phyloP scores from a whole-genome alignment of 2,113 vertebrate species.

The Corythaeola cristata region DNA sequence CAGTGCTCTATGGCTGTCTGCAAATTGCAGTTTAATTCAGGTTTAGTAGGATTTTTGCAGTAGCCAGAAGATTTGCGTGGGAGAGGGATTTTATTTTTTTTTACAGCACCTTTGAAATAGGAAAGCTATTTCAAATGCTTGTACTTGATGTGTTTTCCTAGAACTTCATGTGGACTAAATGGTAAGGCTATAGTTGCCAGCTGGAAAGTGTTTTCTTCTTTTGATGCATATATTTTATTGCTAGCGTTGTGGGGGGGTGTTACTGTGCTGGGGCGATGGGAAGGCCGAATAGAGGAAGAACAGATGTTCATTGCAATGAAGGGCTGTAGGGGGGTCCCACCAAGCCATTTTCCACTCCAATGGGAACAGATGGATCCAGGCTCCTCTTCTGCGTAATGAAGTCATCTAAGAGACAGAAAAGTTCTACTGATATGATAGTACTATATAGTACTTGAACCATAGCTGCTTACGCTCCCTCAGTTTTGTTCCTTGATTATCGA shows the following conservation, averaged over 20 bases:
- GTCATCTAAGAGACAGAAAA: background rate
- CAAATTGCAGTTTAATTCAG: background rate
- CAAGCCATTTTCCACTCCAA: background rate
- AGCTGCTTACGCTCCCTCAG: background rate
- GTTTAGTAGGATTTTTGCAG: background rate
- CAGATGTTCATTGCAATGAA: background rate
- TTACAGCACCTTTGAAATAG: background rate
- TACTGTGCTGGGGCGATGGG: background rate
- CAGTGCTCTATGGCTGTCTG: background rate
- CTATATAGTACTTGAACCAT: background rate
- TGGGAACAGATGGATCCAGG: constrained; percentile 20
- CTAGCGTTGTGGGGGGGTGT: rapidly evolving
- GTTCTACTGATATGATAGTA: background rate
- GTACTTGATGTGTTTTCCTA: background rate
- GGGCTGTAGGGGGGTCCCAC: background rate
- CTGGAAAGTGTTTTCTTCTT: background rate
- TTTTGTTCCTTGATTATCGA: background rate
- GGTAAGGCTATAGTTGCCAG: background rate
- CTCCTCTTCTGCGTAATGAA: background rate
- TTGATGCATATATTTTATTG: background rate
- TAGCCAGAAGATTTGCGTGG: background rate
- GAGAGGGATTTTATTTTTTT: background rate
- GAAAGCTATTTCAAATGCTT: background rate
- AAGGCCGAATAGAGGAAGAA: background rate
- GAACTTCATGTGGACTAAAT: background rate